Base-by-base conservation (phyloP, 1,140 invertebrate genomes). In the Atta cephalotes region DNA sequence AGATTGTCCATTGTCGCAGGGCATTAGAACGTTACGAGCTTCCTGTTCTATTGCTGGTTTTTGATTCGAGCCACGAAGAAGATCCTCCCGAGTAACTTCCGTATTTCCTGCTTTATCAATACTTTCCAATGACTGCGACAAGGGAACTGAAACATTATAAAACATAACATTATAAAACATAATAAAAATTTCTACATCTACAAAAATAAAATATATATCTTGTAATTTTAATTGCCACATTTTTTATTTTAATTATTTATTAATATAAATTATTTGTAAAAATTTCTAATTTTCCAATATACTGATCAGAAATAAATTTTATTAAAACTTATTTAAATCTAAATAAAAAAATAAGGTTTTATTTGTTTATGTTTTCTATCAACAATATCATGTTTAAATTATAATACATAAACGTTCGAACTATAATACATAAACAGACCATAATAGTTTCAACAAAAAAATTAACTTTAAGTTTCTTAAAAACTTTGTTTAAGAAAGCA, bases 1-100 rank as follows among this genome's bases (percentile, higher is more conserved):
- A 53, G 97, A 97, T 89, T 97, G 96, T 0, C 98, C 98, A 93
- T 98, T 98, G 87, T 97, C 97, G 92, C 97, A 98, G 0, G 97
- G 97, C 96, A 98, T 97, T 79, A 98, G 95, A 89, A 98, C 97
- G 92, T 98, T 97, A 66, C 97, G 96, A 16, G 97, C 94, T 87
- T 97, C 95, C 95, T 96, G 93, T 14, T 94, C 89, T 72, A 90
- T 86, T n/a, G 76, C 78, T 3, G 85, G 86, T 45, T 93, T 94
- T 87, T 85, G 91, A 45, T 89, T 92, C 5, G 89, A 89, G 1
- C 92, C 88, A n/a, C 94, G 93, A 2, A 95, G 80, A 0, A 95
- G 89, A 2, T 95, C 94, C 28, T 95, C 95, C 2, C 94, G 92
- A 4, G 94, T 95, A 4, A 95, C 92, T 87, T 95, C 94, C 6